Conservation (phyloP, 2,113 vertebrate genomes). For the Meleagris gallopavo region DNA sequence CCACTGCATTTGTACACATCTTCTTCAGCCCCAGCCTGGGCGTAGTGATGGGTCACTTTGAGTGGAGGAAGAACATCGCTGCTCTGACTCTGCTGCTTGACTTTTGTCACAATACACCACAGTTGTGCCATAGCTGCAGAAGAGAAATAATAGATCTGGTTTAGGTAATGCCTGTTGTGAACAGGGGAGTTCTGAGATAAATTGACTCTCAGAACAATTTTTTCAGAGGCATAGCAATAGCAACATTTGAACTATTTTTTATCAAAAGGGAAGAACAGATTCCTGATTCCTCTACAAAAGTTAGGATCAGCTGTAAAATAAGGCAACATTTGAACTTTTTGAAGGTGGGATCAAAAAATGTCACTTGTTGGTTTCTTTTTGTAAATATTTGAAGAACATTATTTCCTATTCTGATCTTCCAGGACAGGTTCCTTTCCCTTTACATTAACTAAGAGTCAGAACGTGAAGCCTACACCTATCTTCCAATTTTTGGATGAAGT, state of each 20-base stretch:
- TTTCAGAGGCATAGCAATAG: background rate
- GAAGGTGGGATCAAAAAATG: background rate
- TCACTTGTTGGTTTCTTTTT: background rate
- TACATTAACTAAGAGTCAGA: background rate
- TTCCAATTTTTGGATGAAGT: background rate
- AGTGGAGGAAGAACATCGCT: background rate
- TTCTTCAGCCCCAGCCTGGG: background rate
- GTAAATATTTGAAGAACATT: background rate
- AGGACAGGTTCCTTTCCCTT: background rate
- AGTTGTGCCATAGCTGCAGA: background rate
- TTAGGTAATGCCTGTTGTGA: background rate
- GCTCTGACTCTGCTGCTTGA: background rate
- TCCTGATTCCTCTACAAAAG: background rate
- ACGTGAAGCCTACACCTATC: background rate
- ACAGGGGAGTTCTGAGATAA: background rate
- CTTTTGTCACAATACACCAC: background rate
- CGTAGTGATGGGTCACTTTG: fast-evolving
- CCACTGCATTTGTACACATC: fast-evolving
- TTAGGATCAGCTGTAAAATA: background rate
- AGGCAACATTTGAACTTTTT: background rate
- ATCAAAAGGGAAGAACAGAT: background rate
- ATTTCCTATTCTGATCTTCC: background rate
- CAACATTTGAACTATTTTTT: background rate
- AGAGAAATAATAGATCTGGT: background rate
- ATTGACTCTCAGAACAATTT: background rate